These are phyloP conservation scores for Heliothis virescens DNA, from an alignment of 1,140 invertebrate genomes.

Conservation along the genomic window DNA sequence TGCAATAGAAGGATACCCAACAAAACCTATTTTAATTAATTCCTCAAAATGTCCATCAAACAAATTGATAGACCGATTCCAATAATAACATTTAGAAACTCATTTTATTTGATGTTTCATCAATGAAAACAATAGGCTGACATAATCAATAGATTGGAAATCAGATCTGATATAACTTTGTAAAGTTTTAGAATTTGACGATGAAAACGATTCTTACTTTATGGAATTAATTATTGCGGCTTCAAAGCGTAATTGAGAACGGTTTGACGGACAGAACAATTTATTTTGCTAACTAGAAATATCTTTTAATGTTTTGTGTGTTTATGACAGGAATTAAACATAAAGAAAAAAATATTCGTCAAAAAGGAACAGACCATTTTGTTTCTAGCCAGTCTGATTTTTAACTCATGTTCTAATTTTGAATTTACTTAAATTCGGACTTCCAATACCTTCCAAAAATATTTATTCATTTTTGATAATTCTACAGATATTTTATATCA, in stretches of 20 bases:
- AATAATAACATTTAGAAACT: slow-evolving; percentile 21
- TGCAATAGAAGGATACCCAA: not conserved
- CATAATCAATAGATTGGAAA: slow-evolving; percentile 32
- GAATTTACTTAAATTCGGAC: too few relatives aligned
- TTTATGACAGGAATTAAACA: not conserved
- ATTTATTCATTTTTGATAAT: too few relatives aligned
- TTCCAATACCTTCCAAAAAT: too few relatives aligned
- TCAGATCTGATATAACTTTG: slow-evolving; percentile 21
- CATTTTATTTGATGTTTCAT: slow-evolving; percentile 4
- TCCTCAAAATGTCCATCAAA: not conserved
- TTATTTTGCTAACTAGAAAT: not conserved
- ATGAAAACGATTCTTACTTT: slow-evolving; percentile 27
- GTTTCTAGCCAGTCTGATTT: too few relatives aligned
- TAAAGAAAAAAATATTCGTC: too few relatives aligned
- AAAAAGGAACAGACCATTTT: too few relatives aligned
- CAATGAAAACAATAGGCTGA: slow-evolving; percentile 17
- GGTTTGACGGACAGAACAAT: slow-evolving; percentile 18
- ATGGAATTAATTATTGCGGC: slow-evolving; percentile 35
- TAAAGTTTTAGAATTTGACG: slow-evolving; percentile 24
- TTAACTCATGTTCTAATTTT: too few relatives aligned
- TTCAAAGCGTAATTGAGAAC: slow-evolving; percentile 19
- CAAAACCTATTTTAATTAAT: not conserved
- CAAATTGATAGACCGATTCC: not conserved
- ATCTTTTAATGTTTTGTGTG: not conserved
- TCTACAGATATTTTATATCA: too few relatives aligned